Base-by-base conservation (phyloP, 2,113 vertebrate genomes). In the Vimba vimba region DNA sequence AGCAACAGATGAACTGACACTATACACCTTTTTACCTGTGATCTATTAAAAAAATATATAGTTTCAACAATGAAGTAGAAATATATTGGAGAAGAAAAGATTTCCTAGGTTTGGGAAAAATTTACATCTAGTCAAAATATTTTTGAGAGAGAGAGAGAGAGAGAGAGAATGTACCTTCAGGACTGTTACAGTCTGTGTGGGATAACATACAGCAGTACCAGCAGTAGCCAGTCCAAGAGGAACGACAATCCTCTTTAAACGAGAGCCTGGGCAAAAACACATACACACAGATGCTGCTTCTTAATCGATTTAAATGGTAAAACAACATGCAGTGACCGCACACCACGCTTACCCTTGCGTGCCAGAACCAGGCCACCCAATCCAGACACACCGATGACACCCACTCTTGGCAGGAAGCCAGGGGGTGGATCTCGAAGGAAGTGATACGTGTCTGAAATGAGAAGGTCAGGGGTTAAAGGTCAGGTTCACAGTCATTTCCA, bases 381-480 rank as follows among this genome's bases (percentile, higher is more conserved):
- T 88, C 96, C 94, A 10, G 94, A 94, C 87, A 95, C 69, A 0
- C 93, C 88, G 89, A 97, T 94, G 17, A 96, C 86, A 59, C 94
- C 86, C 1, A 93, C 83, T 91, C 92, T 96, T 6, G 95, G 95
- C 84, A 97, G 87, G 86, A 96, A 97, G 21, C 96, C 96, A 87
- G 89, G 92, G 9, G 96, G 95, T 0, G 96, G 95, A 85, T 95
- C 94, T 92, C 94, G 95, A 91, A 97, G 90, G 90, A 95, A 97
- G 84, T 94, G 36, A 82, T 96, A 96, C 1, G 93, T 86, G 93
- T 96, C 96, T 96, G 33, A 85, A 27, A 73, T 13, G 10, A 39
- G 21, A 66, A 75, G 36, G 15, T 62, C 25, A 64, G 19, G 36
- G 12, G 39, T 86, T n/a, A 57, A 33, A 45, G 5, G 23, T 23